phyloP scores from a whole-genome alignment of 2,888 invertebrate genomes.

The Pseudoips prasinana region DNA sequence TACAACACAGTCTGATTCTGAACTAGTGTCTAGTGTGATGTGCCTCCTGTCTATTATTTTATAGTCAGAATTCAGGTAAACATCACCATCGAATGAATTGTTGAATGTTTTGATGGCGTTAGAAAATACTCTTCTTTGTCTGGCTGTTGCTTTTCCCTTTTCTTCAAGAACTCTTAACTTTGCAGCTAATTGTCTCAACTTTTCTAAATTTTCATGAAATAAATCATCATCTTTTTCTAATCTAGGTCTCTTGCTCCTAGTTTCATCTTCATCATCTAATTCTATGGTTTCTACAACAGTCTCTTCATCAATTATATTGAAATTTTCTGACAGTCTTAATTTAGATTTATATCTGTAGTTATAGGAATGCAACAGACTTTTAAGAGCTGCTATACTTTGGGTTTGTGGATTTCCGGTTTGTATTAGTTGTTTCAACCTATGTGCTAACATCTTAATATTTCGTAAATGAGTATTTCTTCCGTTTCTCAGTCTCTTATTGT shows the following conservation, averaged over 20 bases:
- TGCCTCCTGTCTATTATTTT: conserved; percentile 52
- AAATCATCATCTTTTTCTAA: conserved; percentile 25
- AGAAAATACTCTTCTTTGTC: conserved; percentile 59
- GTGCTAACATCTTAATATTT: conserved; percentile 44
- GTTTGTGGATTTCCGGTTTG: conserved; percentile 29
- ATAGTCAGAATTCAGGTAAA: conserved; percentile 49
- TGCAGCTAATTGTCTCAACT: conserved; percentile 47
- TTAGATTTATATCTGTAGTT: conserved; percentile 53
- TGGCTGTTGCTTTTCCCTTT: conserved; percentile 43
- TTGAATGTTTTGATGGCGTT: conserved; percentile 64
- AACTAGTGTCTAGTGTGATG: conserved; percentile 57
- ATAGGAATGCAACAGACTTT: conserved; percentile 50
- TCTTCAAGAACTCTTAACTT: conserved; percentile 49
- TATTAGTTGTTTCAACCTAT: conserved; percentile 40
- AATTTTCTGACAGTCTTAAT: conserved; percentile 43
- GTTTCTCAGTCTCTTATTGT: conserved; percentile 35
- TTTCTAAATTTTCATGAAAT: conserved; percentile 48
- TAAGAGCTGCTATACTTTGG: conserved; percentile 40
- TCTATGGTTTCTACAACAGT: conserved; percentile 60
- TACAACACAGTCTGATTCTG: conserved; percentile 58
- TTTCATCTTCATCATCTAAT: conserved; percentile 56
- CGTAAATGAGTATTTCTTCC: conserved; percentile 42
- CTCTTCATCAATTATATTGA: conserved; percentile 47
- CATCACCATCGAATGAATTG: conserved; percentile 57
- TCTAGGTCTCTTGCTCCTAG: conserved; percentile 43